Conservation (phyloP, 2,797 vertebrate genomes). For the Anolis apletophallus region DNA sequence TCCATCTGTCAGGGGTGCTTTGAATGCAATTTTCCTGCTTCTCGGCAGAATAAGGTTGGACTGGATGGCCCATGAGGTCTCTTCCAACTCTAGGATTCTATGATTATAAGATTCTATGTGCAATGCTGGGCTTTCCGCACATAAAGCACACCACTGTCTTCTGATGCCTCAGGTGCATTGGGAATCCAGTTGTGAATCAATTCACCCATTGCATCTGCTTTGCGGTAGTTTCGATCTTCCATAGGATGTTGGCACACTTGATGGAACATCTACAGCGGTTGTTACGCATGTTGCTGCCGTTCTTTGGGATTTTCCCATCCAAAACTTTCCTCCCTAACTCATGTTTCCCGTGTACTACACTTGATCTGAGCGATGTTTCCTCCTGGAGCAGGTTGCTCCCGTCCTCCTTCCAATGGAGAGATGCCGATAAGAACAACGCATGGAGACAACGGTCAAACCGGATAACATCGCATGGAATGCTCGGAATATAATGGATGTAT, state of each 20-base stretch:
- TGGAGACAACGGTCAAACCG: constrained; percentile 24
- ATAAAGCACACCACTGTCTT: not conserved
- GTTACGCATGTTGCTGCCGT: not conserved
- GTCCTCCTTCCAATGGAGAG: not conserved
- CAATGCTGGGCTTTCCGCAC: not conserved
- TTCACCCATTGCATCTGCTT: not conserved
- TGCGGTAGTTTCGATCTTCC: not conserved
- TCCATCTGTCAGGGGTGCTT: too few species aligned
- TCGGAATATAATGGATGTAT: constrained; percentile 44
- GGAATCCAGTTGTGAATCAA: not conserved
- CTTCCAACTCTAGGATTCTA: too few species aligned
- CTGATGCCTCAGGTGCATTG: not conserved
- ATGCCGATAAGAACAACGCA: constrained; percentile 37
- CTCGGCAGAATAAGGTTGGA: too few species aligned
- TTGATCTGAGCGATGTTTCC: constrained; percentile 50
- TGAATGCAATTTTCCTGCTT: too few species aligned
- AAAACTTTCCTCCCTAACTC: constrained; percentile 38
- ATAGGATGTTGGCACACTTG: constrained; percentile 11
- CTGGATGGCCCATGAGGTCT: too few species aligned
- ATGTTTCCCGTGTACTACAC: constrained; percentile 10
- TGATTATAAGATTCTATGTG: too few species aligned
- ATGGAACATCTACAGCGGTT: constrained; percentile 15
- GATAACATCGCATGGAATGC: constrained; percentile 45
- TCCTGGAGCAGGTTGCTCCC: constrained; percentile 20
- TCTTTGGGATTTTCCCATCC: constrained; percentile 14